Base-by-base conservation (phyloP, 2,113 vertebrate genomes). In the Nycticryphes semicollaris region DNA sequence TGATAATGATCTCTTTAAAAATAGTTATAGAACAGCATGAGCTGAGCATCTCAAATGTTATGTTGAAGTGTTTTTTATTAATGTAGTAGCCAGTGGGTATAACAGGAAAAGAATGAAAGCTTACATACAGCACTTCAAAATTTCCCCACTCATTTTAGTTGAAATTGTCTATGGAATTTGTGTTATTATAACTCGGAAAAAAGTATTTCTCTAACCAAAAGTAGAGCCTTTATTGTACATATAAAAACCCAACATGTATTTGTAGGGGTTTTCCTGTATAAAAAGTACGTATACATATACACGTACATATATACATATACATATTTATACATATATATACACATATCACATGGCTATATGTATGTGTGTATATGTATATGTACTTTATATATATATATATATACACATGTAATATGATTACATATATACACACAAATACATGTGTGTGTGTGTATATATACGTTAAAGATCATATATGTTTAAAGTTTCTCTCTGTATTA, bases 391-490 rank as follows among this genome's bases (percentile, higher is more conserved):
- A 10, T 30, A 54, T 28, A 53, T 8, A 12, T 19, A 35, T 30
- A n/a, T 17, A 6, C 1, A 1, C 47, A 18, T 45, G 13, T 50
- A 37, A 24, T 74, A n/a, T 31, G 39, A 18, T 41, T 78, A 17
- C 27, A 80, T 14, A 18, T 41, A 53, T 5, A 33, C 9, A 48
- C 5, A 25, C 41, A 56, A 17, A 16, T 5, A 20, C 1, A 3
- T 7, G 0, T 12, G 3, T 50, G 6, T 45, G 7, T 68, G 11
- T 56, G 1, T 21, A 5, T 15, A 1, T 24, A 10, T 33, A 27
- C 15, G 14, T 25, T 51, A 8, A 68, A 72, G 10, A 14, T 69
- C 72, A 33, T 48, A 24, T 35, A 25, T 11, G 30, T 48, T 35
- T 33, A n/a, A 27, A 56, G 6, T 48, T 48, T 53, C 30, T 50